phyloP scores from a whole-genome alignment of 2,888 invertebrate genomes.

The Macrosiphum euphorbiae region DNA sequence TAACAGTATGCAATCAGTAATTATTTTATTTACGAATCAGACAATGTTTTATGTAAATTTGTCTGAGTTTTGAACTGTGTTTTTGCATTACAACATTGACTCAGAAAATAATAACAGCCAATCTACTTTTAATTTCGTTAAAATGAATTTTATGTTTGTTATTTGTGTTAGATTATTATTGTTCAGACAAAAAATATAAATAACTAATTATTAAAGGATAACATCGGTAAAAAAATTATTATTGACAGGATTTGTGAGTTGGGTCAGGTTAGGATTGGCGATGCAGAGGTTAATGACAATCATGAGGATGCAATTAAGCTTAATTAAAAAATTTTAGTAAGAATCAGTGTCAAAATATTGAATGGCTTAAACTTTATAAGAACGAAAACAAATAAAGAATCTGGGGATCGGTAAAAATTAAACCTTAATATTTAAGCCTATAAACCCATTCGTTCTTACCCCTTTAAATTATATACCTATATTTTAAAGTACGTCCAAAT shows the following conservation, averaged over 20 bases:
- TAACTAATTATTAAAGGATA: neutral
- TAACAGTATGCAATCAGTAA: neutral
- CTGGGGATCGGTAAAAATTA: neutral
- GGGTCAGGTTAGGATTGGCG: neutral
- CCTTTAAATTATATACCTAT: conserved; percentile 27
- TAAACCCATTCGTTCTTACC: neutral
- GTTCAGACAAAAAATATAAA: neutral
- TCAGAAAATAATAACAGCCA: neutral
- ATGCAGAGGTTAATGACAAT: neutral
- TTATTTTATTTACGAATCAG: neutral
- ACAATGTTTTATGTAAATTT: neutral
- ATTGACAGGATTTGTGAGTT: neutral
- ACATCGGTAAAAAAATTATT: neutral
- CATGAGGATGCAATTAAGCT: neutral
- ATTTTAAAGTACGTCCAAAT: neutral
- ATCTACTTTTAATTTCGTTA: neutral
- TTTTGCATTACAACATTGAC: neutral
- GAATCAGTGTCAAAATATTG: neutral
- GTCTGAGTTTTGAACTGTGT: neutral
- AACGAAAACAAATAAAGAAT: neutral
- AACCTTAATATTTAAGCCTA: neutral
- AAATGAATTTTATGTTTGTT: neutral
- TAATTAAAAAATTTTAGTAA: neutral
- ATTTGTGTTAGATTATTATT: neutral
- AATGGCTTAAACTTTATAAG: neutral